Percentiles rank a stretch among this genome's conserved stretches.
Evolutionary conservation across 1,140 invertebrate species (phyloP).

Genomic region (Hyphantria cunea): DNA sequence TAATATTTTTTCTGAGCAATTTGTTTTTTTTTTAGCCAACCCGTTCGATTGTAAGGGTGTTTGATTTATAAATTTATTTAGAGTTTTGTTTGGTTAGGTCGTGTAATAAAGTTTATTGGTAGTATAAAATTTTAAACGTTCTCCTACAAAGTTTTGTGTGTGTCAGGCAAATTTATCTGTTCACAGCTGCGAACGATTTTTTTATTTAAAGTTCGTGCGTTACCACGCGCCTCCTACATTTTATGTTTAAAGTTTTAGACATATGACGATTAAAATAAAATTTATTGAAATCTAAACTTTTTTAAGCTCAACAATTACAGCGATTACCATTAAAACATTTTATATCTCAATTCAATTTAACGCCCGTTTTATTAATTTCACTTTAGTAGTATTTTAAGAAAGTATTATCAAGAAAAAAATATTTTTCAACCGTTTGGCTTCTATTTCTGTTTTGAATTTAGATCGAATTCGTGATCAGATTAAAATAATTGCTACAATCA

Average conservation of each 20-base stretch:
- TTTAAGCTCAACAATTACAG: conserved; percentile 4
- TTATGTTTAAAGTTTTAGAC: conserved; percentile 18
- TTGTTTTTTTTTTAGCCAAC: conserved; percentile 42
- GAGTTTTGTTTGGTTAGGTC: conserved; percentile 46
- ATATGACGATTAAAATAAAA: conserved; percentile 13
- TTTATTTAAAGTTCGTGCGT: conserved; percentile 17
- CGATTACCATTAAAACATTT: background rate
- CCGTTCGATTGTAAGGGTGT: conserved; percentile 41
- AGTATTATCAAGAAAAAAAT: too few species aligned
- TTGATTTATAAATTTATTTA: conserved; percentile 75
- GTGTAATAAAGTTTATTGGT: conserved; percentile 54
- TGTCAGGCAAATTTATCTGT: conserved; percentile 30
- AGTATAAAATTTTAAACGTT: conserved; percentile 38
- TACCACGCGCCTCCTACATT: conserved; percentile 14
- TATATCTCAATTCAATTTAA: background rate
- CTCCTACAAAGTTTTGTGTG: conserved; percentile 31
- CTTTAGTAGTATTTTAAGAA: too few species aligned
- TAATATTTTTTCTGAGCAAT: conserved; percentile 49
- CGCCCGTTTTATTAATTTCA: background rate
- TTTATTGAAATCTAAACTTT: conserved; percentile 12
- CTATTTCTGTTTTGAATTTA: too few species aligned
- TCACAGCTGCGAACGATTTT: conserved; percentile 13
- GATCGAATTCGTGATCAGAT: too few species aligned
- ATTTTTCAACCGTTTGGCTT: too few species aligned
- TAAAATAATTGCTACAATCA: too few species aligned